Percentiles rank a stretch among this genome's conserved stretches.
phyloP scores from a whole-genome alignment of 1,140 invertebrate species.

The Drosophila pruinosa region DNA sequence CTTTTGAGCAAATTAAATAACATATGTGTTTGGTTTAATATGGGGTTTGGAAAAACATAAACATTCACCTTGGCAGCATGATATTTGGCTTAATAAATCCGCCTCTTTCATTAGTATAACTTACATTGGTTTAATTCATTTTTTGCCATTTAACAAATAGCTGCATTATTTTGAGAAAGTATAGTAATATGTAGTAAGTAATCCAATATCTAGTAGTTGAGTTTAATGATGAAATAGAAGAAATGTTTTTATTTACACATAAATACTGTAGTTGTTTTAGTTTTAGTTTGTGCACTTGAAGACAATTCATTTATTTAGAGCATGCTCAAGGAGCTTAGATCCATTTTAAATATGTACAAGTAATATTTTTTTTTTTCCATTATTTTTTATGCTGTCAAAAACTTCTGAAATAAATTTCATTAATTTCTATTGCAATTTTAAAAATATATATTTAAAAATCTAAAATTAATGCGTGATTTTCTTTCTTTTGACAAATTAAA shows the following conservation, averaged over 20 bases:
- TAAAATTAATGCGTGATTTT: constrained; percentile 19
- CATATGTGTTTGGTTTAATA: not conserved
- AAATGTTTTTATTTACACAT: not conserved
- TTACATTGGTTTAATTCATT: not conserved
- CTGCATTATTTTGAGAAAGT: not conserved
- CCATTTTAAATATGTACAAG: not conserved
- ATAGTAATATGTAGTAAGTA: not conserved
- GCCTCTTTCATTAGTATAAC: not conserved
- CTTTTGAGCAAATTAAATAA: not conserved
- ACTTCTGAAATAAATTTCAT: constrained; percentile 14
- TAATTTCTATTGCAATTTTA: not conserved
- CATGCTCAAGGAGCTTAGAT: not conserved
- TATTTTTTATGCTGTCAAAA: not conserved
- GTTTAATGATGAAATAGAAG: not conserved
- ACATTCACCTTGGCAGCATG: constrained; percentile 2
- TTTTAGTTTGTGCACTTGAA: not conserved
- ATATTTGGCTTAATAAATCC: not conserved
- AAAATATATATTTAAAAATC: constrained; percentile 1
- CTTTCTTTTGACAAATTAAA: constrained; percentile 18
- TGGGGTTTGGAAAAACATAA: not conserved
- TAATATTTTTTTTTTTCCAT: not conserved
- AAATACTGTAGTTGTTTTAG: not conserved
- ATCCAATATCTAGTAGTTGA: no score
- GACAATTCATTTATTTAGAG: not conserved
- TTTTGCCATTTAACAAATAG: not conserved